phyloP scores from a whole-genome alignment of 2,797 vertebrate species.

The Myotis daubentonii region DNA sequence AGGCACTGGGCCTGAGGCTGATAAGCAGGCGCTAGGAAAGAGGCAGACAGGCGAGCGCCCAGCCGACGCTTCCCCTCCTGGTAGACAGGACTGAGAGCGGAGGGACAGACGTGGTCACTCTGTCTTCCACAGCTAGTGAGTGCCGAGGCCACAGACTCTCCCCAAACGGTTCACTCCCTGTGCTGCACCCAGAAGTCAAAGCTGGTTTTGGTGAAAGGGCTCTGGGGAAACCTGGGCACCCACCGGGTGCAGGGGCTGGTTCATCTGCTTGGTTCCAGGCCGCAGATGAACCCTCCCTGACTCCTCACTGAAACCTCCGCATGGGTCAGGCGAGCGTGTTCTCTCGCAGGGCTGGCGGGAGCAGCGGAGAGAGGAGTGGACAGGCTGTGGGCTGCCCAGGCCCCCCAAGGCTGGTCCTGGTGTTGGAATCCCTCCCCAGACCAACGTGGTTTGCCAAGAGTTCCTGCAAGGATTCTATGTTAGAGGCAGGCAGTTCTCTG shows the following conservation, averaged over 20 bases:
- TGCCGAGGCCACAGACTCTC: not conserved
- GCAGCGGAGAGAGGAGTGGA: fast-evolving
- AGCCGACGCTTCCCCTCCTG: fast-evolving
- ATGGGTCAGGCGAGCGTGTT: fast-evolving
- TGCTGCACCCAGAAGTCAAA: not conserved
- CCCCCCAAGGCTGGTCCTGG: not conserved
- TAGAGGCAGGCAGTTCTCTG: not conserved
- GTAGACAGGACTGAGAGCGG: not conserved
- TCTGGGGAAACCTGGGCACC: not conserved
- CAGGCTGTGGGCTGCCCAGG: not conserved
- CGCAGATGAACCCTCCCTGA: not conserved
- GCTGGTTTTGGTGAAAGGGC: not conserved
- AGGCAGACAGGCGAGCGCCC: too few species aligned
- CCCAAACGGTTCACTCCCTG: too few species aligned
- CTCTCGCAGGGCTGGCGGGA: not conserved
- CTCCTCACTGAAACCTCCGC: not conserved
- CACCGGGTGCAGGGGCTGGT: not conserved
- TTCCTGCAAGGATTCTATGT: not conserved
- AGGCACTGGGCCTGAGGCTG: not conserved
- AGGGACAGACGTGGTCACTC: not conserved
- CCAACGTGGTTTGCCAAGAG: not conserved
- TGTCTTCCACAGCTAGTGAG: not conserved
- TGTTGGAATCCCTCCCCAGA: not conserved
- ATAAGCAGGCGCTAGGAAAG: not conserved
- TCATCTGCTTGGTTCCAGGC: not conserved